Base-by-base conservation (phyloP, 2,888 invertebrate genomes). In the Eilema depressum region DNA sequence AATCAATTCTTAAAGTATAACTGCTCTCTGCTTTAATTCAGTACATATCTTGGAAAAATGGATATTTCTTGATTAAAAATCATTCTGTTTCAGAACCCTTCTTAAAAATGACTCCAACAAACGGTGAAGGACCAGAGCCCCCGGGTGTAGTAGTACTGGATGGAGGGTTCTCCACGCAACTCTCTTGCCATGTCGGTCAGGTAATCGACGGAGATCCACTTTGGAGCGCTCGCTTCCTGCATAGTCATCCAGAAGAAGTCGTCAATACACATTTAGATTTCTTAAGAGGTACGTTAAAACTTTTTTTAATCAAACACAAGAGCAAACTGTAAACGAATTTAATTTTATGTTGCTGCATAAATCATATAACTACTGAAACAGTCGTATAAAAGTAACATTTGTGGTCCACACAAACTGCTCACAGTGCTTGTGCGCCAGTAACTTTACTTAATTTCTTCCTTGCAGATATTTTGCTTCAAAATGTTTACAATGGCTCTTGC, bases 171-270 rank as follows among this genome's bases (percentile, higher is more conserved):
- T 97, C 97, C 17, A 97, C 98, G 12, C 98, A 98, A 91, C 95
- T 98, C 79, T 97, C 97, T 3, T 97, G 96, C 66, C 97, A 98
- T 89, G 97, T 98, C 26, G 96, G 97, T 0, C 96, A 97, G 79
- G 96, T 96, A 69, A 97, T 98, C 71, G 97, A 98, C 88, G 97
- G 97, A 0, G 98, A 99, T 90, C 98, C 98, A 0, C 91, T 99
- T 47, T 99, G 98, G 99, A 98, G 98, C 85, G 97, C 98, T 8
- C 96, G 97, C 72, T 97, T 98, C 85, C 96, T 99, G 75, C 96
- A 97, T 71, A 97, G 97, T 2, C 96, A 98, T 90, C 98, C 98
- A 3, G 96, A 97, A 20, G 98, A 98, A 67, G 97, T 99, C 68
- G 96, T 97, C 75, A 96, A 96, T 80, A 97, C 98, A 0, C 99